Percentiles rank a stretch among this genome's conserved stretches.
Conservation (phyloP, 1,140 invertebrate genomes). For the Ditylenchus dipsaci region DNA sequence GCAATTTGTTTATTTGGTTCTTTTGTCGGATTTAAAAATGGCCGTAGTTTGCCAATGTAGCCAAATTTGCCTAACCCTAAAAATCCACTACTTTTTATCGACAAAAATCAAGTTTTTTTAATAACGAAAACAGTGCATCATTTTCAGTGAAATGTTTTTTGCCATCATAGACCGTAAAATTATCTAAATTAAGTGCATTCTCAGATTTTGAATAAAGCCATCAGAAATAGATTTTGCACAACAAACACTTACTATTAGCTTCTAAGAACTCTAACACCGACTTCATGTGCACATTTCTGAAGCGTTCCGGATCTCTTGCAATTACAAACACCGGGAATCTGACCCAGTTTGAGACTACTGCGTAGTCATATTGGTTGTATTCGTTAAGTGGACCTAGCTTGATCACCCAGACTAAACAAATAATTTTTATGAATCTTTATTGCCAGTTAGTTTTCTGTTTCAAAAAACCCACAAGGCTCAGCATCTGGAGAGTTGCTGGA, state of each 20-base stretch:
- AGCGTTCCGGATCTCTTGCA: slow-evolving; percentile 57
- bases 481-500: slow-evolving; percentile 54
- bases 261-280: slow-evolving; percentile 55
- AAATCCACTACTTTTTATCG: no score
- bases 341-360: slow-evolving; percentile 57
- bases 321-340: slow-evolving; percentile 58
- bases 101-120: no score
- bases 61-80: no score
- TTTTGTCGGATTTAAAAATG: no score
- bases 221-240: no score
- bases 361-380: slow-evolving; percentile 58
- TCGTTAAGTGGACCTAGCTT: slow-evolving; percentile 56
- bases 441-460: background rate
- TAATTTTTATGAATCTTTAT: background rate
- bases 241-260: slow-evolving; percentile 53
- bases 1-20: no score
- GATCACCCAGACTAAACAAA: slow-evolving; percentile 55
- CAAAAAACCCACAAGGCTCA: slow-evolving; percentile 48
- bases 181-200: no score
- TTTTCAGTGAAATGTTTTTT: no score
- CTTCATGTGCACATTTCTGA: slow-evolving; percentile 53
- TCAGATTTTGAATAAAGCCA: no score
- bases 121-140: no score
- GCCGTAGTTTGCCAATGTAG: no score
- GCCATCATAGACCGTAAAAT: no score